Conservation (phyloP, 2,888 invertebrate species). For the Coremacera marginata region DNA sequence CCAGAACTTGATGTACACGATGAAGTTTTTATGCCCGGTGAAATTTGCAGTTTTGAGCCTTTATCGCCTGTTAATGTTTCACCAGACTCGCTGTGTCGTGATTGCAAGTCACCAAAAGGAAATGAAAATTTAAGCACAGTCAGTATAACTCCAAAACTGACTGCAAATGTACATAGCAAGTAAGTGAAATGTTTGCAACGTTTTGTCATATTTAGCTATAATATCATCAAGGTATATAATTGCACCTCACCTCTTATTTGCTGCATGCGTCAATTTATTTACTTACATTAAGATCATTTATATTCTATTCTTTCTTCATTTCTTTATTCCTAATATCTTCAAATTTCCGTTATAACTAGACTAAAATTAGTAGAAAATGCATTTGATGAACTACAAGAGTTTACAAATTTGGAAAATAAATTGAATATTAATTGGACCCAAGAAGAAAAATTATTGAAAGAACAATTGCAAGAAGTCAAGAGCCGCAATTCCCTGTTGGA, state of each 20-base stretch:
- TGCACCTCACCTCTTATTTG: not conserved
- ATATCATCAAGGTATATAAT: not conserved
- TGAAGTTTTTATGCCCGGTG: constrained; percentile 52
- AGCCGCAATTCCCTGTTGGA: constrained; percentile 50
- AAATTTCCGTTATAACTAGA: constrained; percentile 58
- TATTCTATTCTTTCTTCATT: not conserved
- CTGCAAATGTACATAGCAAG: constrained; percentile 23
- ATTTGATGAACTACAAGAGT: constrained; percentile 72
- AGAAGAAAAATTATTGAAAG: constrained; percentile 50
- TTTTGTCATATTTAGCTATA: not conserved
- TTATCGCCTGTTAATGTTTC: constrained; percentile 15
- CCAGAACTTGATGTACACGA: constrained; percentile 29
- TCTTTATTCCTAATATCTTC: not conserved
- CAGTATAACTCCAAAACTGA: constrained; percentile 52
- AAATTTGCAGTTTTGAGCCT: constrained; percentile 49
- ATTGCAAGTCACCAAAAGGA: constrained; percentile 34
- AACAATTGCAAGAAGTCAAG: constrained; percentile 48
- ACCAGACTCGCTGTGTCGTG: not conserved
- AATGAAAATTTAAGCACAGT: constrained; percentile 18
- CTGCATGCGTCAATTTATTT: too few species aligned
- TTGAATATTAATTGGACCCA: constrained; percentile 56
- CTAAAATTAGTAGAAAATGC: constrained; percentile 71
- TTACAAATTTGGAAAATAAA: constrained; percentile 75
- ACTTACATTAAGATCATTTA: not conserved
- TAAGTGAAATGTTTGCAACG: constrained; percentile 22